These are phyloP conservation scores for Trichacis sp. DNA, from an alignment of 2,888 invertebrate species.

Conservation along the genomic window DNA sequence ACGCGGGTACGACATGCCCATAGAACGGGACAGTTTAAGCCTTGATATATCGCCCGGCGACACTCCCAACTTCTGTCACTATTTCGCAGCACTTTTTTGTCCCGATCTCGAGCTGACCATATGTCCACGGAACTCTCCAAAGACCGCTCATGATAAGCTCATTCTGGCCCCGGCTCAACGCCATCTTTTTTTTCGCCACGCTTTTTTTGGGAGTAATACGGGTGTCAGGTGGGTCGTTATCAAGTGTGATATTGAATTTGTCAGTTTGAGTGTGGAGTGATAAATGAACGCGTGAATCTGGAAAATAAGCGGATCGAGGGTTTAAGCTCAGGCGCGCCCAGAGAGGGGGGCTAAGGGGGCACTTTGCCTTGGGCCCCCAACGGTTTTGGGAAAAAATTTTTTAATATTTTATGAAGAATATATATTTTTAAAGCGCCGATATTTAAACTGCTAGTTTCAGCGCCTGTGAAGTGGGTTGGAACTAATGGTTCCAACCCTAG, in stretches of 20 bases:
- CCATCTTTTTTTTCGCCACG: constrained; percentile 4
- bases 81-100: constrained; percentile 64
- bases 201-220: constrained; percentile 10
- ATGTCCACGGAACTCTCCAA: constrained; percentile 38
- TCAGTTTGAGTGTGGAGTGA: neutral
- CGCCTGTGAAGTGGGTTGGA: too few relatives aligned
- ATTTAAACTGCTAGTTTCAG: too few relatives aligned
- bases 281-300: constrained; percentile 13
- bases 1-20: constrained; percentile 54
- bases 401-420: too few relatives aligned
- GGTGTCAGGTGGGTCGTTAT: constrained; percentile 14
- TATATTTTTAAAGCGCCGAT: too few relatives aligned
- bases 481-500: too few relatives aligned
- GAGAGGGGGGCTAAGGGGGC: too few relatives aligned
- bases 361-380: too few relatives aligned
- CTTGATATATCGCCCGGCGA: constrained; percentile 69
- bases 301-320: too few relatives aligned
- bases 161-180: constrained; percentile 19
- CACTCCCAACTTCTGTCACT: constrained; percentile 70
- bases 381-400: too few relatives aligned
- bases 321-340: too few relatives aligned
- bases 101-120: constrained; percentile 46
- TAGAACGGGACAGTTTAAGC: constrained; percentile 66
- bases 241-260: constrained; percentile 1
- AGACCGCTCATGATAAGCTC: constrained; percentile 39